Evolutionary conservation across 1,140 invertebrate genomes (phyloP).

Genomic region (Epicauta chinensis): DNA sequence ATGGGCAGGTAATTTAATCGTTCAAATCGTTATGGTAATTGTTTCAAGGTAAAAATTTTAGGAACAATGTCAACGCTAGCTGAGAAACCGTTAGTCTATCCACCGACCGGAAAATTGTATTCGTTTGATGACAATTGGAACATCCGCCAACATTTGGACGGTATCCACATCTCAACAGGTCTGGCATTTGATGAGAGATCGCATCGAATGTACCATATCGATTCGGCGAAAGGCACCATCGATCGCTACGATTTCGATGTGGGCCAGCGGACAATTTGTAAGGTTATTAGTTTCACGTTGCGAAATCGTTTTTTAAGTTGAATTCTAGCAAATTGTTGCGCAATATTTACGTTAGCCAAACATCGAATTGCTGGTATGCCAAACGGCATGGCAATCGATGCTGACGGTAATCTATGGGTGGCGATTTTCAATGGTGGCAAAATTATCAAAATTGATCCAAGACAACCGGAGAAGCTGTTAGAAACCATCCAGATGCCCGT

Average conservation of each 20-base stretch:
- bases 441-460: conserved; percentile 36
- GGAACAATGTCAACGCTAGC: conserved; percentile 2
- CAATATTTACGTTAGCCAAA: conserved; percentile 18
- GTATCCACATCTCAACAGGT: conserved; percentile 71
- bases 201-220: conserved; percentile 67
- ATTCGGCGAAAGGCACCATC: conserved; percentile 57
- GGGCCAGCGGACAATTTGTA: conserved; percentile 57
- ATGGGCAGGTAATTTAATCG: conserved; percentile 44
- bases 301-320: neutral
- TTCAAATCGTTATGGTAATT: conserved; percentile 53
- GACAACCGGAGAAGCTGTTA: conserved; percentile 27
- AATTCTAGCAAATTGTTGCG: too few relatives aligned
- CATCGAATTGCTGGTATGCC: conserved; percentile 43
- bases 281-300: conserved; percentile 50
- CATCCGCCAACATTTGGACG: conserved; percentile 31
- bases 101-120: conserved; percentile 49
- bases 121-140: conserved; percentile 31
- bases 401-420: conserved; percentile 57
- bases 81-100: conserved; percentile 3
- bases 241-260: conserved; percentile 69
- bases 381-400: conserved; percentile 65
- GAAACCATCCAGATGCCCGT: conserved; percentile 25
- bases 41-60: conserved; percentile 46
- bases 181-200: conserved; percentile 64
- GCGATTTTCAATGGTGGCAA: conserved; percentile 46